A percentile compares a stretch with the other conserved stretches of the same genome.
phyloP scores from a whole-genome alignment of 53 echinoderm and acorn worm genomes.

The Henricia sp. region DNA sequence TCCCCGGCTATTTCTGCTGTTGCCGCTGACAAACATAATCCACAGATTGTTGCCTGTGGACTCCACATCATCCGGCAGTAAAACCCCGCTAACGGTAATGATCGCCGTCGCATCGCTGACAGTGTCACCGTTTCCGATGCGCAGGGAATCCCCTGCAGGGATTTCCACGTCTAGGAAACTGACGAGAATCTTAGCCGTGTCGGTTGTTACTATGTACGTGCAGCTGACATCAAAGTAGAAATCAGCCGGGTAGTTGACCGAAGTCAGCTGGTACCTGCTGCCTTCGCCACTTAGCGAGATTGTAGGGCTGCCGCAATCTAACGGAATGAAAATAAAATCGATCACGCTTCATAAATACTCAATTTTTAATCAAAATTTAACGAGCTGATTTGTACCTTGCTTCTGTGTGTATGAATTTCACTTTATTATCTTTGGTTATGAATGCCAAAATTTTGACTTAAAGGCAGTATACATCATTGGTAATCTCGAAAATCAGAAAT shows the following conservation, averaged over 20 bases:
- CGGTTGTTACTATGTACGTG: background rate
- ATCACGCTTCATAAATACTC: no score
- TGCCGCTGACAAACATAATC: background rate
- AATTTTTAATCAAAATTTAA: no score
- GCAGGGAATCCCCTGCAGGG: background rate
- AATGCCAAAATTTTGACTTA: no score
- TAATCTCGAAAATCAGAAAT: no score
- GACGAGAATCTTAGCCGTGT: background rate
- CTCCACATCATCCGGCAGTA: slow-evolving; percentile 2
- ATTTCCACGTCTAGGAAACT: slow-evolving; percentile 11
- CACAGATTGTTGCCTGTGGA: background rate
- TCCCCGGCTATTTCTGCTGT: background rate
- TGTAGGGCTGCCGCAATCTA: background rate
- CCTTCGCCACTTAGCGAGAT: background rate
- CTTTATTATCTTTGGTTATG: no score
- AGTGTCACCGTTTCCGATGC: slow-evolving; percentile 1
- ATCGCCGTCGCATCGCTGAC: background rate
- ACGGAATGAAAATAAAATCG: background rate
- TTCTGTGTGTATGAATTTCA: no score
- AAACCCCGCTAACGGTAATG: background rate
- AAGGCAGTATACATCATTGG: no score
- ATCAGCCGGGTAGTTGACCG: slow-evolving; percentile 18
- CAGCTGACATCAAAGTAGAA: background rate
- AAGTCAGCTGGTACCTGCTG: slow-evolving; percentile 8
- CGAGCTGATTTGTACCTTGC: no score